These are phyloP conservation scores for Okamejei kenojei DNA, from an alignment of 2,797 vertebrate genomes.

Conservation along the genomic window DNA sequence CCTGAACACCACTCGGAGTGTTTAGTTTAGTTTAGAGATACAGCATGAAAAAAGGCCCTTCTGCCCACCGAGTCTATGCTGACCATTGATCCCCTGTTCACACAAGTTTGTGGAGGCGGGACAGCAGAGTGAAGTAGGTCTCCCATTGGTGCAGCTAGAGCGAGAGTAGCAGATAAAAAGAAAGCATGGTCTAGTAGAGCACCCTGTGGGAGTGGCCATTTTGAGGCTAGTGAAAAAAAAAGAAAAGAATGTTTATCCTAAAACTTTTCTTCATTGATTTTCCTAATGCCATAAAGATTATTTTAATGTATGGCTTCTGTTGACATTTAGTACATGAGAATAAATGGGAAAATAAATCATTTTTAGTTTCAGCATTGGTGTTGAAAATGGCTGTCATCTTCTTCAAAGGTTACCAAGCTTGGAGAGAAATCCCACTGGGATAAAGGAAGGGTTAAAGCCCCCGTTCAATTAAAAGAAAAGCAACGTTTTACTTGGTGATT, in stretches of 20 bases:
- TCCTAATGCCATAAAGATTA: neutral
- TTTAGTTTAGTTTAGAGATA: no score
- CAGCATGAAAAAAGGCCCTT: no score
- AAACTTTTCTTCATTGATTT: neutral
- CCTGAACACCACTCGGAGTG: neutral
- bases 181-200: no score
- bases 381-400: neutral
- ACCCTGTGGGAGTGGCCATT: no score
- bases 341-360: neutral
- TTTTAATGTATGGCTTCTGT: no score
- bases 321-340: neutral
- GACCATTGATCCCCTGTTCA: no score
- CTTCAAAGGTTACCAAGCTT: neutral
- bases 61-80: no score
- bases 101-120: no score
- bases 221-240: neutral
- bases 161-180: no score
- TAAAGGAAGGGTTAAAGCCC: slow-evolving; percentile 16
- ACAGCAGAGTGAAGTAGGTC: no score
- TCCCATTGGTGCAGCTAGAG: no score
- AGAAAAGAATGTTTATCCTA: neutral
- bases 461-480: slow-evolving; percentile 35
- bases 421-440: neutral
- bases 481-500: slow-evolving; percentile 36
- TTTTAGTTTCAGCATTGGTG: neutral